Evolutionary conservation across 2,888 invertebrate species (phyloP).

Genomic region (Pyrrhia umbra): DNA sequence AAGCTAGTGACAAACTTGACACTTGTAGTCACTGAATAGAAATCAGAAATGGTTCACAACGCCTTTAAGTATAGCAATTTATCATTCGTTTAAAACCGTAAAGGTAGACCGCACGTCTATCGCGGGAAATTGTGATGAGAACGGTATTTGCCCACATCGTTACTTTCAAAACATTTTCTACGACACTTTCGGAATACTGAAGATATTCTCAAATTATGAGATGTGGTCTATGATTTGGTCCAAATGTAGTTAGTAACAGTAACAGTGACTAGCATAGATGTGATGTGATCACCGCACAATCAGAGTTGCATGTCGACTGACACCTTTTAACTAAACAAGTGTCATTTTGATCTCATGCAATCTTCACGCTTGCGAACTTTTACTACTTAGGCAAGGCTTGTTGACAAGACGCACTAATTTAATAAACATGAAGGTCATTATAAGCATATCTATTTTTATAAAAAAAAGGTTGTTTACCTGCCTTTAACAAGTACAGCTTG

Average conservation of each 20-base stretch:
- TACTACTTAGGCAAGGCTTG: not conserved
- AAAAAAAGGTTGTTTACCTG: too few relatives aligned
- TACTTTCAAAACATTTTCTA: constrained; percentile 79
- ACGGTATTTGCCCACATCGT: constrained; percentile 72
- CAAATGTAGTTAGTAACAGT: not conserved
- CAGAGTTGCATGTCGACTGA: constrained; percentile 34
- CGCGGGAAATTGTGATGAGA: constrained; percentile 77
- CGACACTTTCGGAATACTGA: constrained; percentile 70
- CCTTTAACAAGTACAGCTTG: too few relatives aligned
- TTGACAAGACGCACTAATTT: not conserved
- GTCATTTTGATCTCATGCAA: not conserved
- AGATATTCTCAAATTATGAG: constrained; percentile 18
- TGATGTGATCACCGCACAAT: constrained; percentile 11
- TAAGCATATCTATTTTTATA: too few relatives aligned
- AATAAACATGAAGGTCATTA: not conserved
- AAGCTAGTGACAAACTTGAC: not conserved
- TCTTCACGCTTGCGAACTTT: constrained; percentile 20
- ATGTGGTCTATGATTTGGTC: constrained; percentile 2
- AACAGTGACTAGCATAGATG: not conserved
- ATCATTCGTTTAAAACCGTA: constrained; percentile 75
- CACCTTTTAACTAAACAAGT: constrained; percentile 15
- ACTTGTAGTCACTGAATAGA: constrained; percentile 49
- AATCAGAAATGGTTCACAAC: constrained; percentile 56
- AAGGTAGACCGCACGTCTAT: constrained; percentile 82
- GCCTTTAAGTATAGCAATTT: constrained; percentile 70